phyloP scores from a whole-genome alignment of 2,797 vertebrate species.

The Sus cebifrons region DNA sequence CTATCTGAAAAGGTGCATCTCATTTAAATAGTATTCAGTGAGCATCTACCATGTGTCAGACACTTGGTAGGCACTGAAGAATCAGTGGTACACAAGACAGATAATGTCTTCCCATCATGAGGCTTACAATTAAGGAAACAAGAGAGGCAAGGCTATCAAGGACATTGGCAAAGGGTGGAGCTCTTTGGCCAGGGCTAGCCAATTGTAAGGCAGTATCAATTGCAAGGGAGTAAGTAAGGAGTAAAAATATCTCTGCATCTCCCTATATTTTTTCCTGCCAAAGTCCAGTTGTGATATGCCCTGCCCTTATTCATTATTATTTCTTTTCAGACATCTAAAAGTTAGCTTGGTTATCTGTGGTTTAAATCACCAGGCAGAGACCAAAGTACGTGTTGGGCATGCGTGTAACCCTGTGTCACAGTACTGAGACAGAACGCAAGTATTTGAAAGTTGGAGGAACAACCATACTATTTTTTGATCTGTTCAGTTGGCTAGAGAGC shows the following conservation, averaged over 20 bases:
- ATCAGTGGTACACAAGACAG: background rate
- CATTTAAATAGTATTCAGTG: background rate
- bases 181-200: background rate
- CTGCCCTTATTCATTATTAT: background rate
- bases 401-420: background rate
- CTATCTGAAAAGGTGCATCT: background rate
- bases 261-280: background rate
- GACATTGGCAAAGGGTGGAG: background rate
- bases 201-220: background rate
- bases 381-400: background rate
- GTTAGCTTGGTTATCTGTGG: background rate
- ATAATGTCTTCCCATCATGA: background rate
- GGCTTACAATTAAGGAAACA: background rate
- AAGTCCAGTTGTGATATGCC: background rate
- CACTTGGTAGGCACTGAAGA: background rate
- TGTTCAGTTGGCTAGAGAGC: background rate
- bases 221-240: background rate
- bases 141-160: background rate
- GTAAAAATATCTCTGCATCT: background rate
- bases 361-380: slow-evolving; percentile 30
- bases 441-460: background rate
- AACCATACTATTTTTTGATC: background rate
- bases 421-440: background rate
- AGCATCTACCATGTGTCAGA: background rate
- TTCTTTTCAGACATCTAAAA: background rate